phyloP scores from a whole-genome alignment of 1,140 invertebrate species.

The Atopsyche davidsoni region DNA sequence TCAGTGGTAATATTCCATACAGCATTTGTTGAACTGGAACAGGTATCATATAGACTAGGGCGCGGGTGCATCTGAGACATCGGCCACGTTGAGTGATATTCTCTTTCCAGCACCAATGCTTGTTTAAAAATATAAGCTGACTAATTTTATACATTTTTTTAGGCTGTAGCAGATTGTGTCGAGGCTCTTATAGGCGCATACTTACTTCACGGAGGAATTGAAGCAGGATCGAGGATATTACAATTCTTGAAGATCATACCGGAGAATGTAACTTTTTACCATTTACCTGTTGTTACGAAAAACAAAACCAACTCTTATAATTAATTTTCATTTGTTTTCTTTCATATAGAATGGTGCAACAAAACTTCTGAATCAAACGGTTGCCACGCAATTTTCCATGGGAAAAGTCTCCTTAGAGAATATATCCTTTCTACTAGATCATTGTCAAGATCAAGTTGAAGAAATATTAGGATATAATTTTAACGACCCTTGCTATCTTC shows the following conservation, averaged over 20 bases:
- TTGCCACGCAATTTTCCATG: conserved; percentile 28
- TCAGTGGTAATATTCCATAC: too few species aligned
- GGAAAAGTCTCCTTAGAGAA: conserved; percentile 32
- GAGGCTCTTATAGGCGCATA: conserved; percentile 82
- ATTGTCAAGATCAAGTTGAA: conserved; percentile 52
- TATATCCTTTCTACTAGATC: conserved; percentile 45
- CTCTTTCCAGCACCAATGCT: too few species aligned
- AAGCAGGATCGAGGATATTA: conserved; percentile 55
- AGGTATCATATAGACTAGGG: too few species aligned
- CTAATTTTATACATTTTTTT: conserved; percentile 2
- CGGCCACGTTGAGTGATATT: too few species aligned
- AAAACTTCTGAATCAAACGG: neutral
- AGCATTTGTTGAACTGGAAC: too few species aligned
- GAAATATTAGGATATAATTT: conserved; percentile 61
- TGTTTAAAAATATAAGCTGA: too few species aligned
- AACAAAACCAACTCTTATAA: too few species aligned
- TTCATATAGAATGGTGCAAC: conserved; percentile 2
- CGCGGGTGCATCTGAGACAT: too few species aligned
- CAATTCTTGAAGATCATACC: conserved; percentile 68
- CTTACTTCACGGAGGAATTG: conserved; percentile 52
- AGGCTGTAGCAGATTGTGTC: conserved; percentile 73
- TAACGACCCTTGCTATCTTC: conserved; percentile 50
- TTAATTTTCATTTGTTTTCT: conserved; percentile 8
- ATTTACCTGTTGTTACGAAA: too few species aligned
- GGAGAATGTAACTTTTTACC: conserved; percentile 37